Conservation (phyloP, 2,113 vertebrate genomes). For the Malurus alboscapulatus region DNA sequence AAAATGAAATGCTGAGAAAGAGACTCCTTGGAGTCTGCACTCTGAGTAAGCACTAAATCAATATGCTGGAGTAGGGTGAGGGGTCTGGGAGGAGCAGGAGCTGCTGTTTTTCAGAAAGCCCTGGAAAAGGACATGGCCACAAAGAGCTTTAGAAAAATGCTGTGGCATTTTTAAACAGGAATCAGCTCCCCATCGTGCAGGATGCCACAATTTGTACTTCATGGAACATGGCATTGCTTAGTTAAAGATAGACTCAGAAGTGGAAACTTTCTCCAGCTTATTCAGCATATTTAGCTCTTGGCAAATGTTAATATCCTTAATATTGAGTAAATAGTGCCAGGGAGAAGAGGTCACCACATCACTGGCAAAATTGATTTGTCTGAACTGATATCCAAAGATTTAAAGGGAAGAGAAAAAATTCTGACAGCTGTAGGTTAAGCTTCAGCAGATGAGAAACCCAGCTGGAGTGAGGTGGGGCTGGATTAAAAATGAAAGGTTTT, state of each 20-base stretch:
- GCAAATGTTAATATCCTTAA: not conserved
- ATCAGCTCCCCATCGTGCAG: not conserved
- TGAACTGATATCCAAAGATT: not conserved
- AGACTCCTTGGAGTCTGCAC: not conserved
- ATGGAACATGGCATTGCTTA: not conserved
- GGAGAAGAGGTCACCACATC: not conserved
- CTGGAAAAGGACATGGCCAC: not conserved
- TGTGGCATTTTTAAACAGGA: not conserved
- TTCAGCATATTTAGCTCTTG: not conserved
- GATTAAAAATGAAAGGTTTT: slow-evolving; percentile 24
- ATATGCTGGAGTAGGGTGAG: not conserved
- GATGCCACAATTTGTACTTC: not conserved
- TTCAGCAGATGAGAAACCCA: slow-evolving; percentile 34
- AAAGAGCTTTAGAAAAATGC: not conserved
- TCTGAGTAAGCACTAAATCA: not conserved
- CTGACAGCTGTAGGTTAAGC: not conserved
- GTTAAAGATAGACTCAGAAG: not conserved
- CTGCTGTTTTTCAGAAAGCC: not conserved
- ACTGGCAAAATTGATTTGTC: slow-evolving; percentile 21
- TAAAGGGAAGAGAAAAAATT: slow-evolving; percentile 1
- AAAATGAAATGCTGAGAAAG: not conserved
- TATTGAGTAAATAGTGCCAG: not conserved
- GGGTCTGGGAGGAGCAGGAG: not conserved
- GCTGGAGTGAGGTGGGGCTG: slow-evolving; percentile 4
- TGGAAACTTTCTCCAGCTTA: not conserved